Percentiles rank a stretch among this genome's conserved stretches.
Conservation (phyloP, 2,888 invertebrate species). For the Chrysodeixis includens region DNA sequence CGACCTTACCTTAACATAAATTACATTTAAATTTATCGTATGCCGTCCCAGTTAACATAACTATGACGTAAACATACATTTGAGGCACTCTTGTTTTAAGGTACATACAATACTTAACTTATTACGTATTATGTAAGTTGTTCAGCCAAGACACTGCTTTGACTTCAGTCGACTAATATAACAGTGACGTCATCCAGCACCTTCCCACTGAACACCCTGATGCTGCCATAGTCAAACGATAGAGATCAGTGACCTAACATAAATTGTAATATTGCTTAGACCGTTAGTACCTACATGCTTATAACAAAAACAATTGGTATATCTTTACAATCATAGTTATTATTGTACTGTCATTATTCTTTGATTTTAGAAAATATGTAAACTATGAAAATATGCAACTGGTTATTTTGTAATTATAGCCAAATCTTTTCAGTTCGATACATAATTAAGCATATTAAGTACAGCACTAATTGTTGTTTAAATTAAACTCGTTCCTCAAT, state of each 20-base stretch:
- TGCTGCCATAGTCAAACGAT: conserved; percentile 45
- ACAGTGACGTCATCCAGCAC: conserved; percentile 5
- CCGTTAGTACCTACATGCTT: conserved; percentile 29
- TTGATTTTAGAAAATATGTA: background rate
- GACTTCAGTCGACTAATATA: conserved; percentile 42
- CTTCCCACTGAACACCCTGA: conserved; percentile 6
- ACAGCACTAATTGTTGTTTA: conserved; percentile 9
- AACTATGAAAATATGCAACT: too few species aligned
- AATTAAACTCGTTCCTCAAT: conserved; percentile 28
- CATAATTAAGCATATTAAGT: conserved; percentile 10
- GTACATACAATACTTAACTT: conserved; percentile 60
- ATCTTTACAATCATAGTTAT: conserved; percentile 13
- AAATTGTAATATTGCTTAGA: conserved; percentile 40
- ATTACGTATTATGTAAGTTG: conserved; percentile 58
- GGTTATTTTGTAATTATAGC: background rate
- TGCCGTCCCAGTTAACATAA: conserved; percentile 80
- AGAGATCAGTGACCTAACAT: conserved; percentile 57
- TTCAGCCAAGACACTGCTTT: conserved; percentile 57
- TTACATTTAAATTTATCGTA: conserved; percentile 62
- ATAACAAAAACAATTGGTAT: conserved; percentile 30
- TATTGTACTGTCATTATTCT: background rate
- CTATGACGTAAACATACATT: conserved; percentile 69
- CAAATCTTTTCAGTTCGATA: conserved; percentile 19
- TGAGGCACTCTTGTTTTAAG: conserved; percentile 72
- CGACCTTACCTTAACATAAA: conserved; percentile 50